Base-by-base conservation (phyloP, 2,797 vertebrate species). In the Setipinna tenuifilis region DNA sequence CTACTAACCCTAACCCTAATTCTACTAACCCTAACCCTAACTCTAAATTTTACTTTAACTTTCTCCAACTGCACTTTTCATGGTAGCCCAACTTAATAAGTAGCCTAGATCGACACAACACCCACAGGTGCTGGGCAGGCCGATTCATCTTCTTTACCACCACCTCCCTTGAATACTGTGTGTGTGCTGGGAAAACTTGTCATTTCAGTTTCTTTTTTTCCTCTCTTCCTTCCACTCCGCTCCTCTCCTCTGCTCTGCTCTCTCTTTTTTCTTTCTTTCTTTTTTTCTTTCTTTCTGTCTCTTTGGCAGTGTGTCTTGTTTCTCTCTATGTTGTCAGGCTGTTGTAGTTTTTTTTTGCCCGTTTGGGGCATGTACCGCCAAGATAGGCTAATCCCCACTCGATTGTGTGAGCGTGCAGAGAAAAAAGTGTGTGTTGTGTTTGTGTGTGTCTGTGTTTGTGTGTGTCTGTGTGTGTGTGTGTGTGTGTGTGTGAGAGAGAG, bases 401-500 rank as follows among this genome's bases (percentile, higher is more conserved):
- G 28, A 86, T 83, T 86, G 82, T 80, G 59, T 59, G 44, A 83
- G 59, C 82, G 71, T 28, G 62, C 10, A 16, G 71, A 85, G 68
- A 75, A 75, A 82, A 28, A 17, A 21, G 86, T 46, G 46, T 54
- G 71, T 83, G 62, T 16, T 84, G 83, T 50, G 21, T 57, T 57
- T 54, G 78, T 68, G 19, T 85, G 48, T 82, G 25, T 25, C 71
- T 83, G 58, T 62, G 41, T 83, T 35, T 81, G 57, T 65, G 21
- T 81, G n/a, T 84, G 83, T 50, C 14, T 57, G 62, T 54, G 78
- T 68, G 19, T 85, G 48, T 82, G 25, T 25, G 82, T 83, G 58
- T 62, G 41, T 83, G 57, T 81, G 57, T 65, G 21, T 81, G 3
- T 61, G 59, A n/a, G 68, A 75, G 25, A 75, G 59, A 83, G 83